A percentile compares a stretch with the other conserved stretches of the same genome.
These are phyloP conservation scores for Thomomys bottae DNA, from an alignment of 2,113 vertebrate genomes.

Conservation along the genomic window DNA sequence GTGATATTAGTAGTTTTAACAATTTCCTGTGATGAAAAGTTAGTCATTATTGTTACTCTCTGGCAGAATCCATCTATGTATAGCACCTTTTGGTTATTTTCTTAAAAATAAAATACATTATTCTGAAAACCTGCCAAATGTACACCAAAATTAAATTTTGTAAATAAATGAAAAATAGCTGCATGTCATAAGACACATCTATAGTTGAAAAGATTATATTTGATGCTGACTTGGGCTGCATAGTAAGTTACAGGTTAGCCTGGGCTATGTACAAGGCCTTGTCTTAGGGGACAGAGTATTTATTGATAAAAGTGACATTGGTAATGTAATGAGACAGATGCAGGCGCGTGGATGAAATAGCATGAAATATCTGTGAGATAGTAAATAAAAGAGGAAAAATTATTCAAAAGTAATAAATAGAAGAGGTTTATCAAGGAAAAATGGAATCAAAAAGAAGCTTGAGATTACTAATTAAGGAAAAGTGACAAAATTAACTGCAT, in stretches of 20 bases:
- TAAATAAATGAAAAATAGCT: slow-evolving; percentile 30
- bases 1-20: neutral
- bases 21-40: neutral
- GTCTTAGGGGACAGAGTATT: too few species aligned
- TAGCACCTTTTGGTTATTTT: neutral
- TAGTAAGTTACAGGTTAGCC: neutral
- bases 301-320: neutral
- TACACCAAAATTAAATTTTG: neutral
- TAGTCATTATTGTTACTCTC: neutral
- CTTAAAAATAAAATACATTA: neutral
- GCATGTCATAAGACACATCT: neutral
- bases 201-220: neutral
- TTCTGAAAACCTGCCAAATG: neutral
- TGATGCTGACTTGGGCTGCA: neutral
- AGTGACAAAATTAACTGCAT: neutral
- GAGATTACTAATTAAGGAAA: neutral
- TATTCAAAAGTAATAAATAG: too few species aligned
- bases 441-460: neutral
- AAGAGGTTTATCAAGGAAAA: neutral
- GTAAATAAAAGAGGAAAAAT: neutral
- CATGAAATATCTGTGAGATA: neutral
- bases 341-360: neutral
- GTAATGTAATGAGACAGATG: neutral
- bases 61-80: neutral
- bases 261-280: neutral